Conservation (phyloP, 2,888 invertebrate genomes). For the Zygogramma bicolorata region DNA sequence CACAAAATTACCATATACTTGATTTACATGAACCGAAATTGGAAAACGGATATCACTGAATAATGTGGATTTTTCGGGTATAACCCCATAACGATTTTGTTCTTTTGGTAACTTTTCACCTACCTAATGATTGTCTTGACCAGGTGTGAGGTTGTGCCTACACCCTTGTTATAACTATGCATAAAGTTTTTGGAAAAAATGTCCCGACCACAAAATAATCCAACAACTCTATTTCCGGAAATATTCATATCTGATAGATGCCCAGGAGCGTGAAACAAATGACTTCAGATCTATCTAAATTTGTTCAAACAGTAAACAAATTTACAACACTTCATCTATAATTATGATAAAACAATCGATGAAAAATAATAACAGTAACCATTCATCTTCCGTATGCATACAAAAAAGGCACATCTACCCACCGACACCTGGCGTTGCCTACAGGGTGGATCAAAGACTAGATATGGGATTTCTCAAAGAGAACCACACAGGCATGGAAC, state of each 20-base stretch:
- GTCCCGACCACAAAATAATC: neutral
- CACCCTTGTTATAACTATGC: neutral
- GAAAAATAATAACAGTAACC: neutral
- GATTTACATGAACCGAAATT: too few relatives aligned
- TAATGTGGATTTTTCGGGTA: too few relatives aligned
- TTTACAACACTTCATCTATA: too few relatives aligned
- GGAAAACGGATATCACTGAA: too few relatives aligned
- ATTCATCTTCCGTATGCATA: too few relatives aligned
- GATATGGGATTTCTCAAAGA: too few relatives aligned
- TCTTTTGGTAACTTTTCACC: neutral
- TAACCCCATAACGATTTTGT: neutral
- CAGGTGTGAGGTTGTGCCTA: neutral
- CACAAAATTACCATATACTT: neutral
- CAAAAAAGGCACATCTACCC: neutral
- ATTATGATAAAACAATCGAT: too few relatives aligned
- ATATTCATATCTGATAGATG: too few relatives aligned
- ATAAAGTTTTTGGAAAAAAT: neutral
- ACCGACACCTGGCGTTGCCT: neutral
- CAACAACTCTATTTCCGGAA: neutral
- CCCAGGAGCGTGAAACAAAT: too few relatives aligned
- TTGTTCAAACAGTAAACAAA: neutral
- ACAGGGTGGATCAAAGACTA: too few relatives aligned
- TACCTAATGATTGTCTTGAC: neutral
- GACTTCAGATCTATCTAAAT: neutral
- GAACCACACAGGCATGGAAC: too few relatives aligned